Evolutionary conservation across 2,797 vertebrate genomes (phyloP), one percentile per base, ranked within the genome.

Genomic region (Gymnopithys bicolor): DNA sequence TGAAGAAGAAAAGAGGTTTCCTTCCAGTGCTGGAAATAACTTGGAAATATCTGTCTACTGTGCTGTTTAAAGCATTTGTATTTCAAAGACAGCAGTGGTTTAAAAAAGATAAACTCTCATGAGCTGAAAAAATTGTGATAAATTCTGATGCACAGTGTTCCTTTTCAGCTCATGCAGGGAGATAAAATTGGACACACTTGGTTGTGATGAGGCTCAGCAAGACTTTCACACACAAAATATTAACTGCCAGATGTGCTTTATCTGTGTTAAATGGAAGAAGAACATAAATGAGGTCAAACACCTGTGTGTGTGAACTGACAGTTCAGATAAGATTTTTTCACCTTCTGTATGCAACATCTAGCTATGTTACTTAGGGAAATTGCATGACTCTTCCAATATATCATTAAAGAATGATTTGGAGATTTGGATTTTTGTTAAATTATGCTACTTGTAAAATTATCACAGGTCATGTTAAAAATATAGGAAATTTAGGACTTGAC

Each of bases 191-290:
- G 74, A 80, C 28, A 24, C 25, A 55, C 51, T 80, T 90, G 33
- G 25, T 18, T 75, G 24, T 88, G 81, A 84, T 17, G 84, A 80
- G 25, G 10, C 62, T 74, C 62, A 92, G 68, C 51, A 89, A 92
- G 76, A 79, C n/a, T 91, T 94, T 87, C 46, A 70, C 5, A 24
- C 66, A 69, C 19, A 45, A 94, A 95, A 88, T 89, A 70, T 43
- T 45, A 75, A 53, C 73, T 93, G 45, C 59, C 83, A 96, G 94
- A 83, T 91, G 79, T 86, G 24, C 32, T 91, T 91, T 93, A 62
- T 92, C 52, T 59, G 19, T 64, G 7, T 39, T 58, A 51, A 28
- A 32, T 35, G 22, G 53, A 46, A 84, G 35, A 87, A 49, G 70
- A 94, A 68, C 80, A 87, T 51, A 85, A 92, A 95, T 64, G 59